These are phyloP conservation scores for Sminthurides aquaticus DNA, from an alignment of 2,888 invertebrate genomes.

Conservation along the genomic window DNA sequence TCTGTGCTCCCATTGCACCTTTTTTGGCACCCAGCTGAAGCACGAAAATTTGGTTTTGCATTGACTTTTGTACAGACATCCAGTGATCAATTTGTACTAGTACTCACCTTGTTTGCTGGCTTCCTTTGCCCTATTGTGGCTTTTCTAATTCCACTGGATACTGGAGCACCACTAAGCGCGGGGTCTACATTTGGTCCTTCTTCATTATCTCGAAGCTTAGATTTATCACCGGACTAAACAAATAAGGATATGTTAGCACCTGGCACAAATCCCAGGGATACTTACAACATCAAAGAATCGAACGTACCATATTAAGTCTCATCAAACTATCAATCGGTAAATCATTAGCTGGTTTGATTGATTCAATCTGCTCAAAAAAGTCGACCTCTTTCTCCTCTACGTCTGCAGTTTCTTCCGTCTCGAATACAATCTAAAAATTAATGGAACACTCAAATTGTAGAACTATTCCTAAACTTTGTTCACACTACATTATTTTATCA, in stretches of 20 bases:
- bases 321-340: conserved; percentile 38
- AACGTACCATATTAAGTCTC: conserved; percentile 25
- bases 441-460: too few species aligned
- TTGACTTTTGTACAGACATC: background rate
- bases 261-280: too few species aligned
- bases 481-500: too few species aligned
- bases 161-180: conserved; percentile 47
- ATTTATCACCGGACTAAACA: background rate
- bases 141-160: conserved; percentile 51
- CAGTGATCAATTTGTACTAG: too few species aligned
- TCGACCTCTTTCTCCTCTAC: conserved; percentile 63
- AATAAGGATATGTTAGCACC: background rate
- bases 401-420: conserved; percentile 46
- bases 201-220: conserved; percentile 3
- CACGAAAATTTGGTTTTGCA: conserved; percentile 17
- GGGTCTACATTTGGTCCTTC: conserved; percentile 51
- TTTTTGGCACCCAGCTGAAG: conserved; percentile 76
- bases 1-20: conserved; percentile 86
- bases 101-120: conserved; percentile 60
- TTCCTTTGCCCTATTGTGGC: conserved; percentile 66
- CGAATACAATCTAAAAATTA: conserved; percentile 38
- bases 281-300: too few species aligned
- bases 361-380: conserved; percentile 72
- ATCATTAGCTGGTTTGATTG: conserved; percentile 26
- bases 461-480: too few species aligned